These are phyloP conservation scores for Calameuta idolon DNA, from an alignment of 2,888 invertebrate genomes.

Conservation along the genomic window DNA sequence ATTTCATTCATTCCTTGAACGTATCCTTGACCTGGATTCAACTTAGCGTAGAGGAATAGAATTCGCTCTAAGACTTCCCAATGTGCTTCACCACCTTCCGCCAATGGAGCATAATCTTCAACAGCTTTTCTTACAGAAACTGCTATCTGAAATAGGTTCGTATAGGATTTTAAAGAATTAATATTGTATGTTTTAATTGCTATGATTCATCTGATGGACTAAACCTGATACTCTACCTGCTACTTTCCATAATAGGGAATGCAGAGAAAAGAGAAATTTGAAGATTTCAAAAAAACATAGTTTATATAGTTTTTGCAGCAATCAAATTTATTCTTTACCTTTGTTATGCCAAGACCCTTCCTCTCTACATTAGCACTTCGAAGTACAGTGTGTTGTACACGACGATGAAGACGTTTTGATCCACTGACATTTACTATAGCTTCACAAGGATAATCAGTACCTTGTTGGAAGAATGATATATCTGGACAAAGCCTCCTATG, in stretches of 20 bases:
- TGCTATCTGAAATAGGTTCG: conserved; percentile 70
- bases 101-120: conserved; percentile 86
- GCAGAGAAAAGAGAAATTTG: no score
- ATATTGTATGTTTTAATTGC: conserved; percentile 14
- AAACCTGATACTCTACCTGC: conserved; percentile 51
- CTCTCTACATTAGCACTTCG: conserved; percentile 90
- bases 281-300: background rate
- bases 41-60: conserved; percentile 96
- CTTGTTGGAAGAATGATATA: conserved; percentile 96
- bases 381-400: conserved; percentile 88
- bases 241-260: conserved; percentile 44
- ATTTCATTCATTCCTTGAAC: conserved; percentile 99
- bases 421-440: conserved; percentile 84
- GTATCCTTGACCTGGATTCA: conserved; percentile 97
- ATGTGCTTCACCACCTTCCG: conserved; percentile 94
- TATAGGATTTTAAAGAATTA: conserved; percentile 13
- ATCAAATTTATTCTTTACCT: conserved; percentile 71
- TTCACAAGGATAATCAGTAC: conserved; percentile 90
- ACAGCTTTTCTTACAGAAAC: conserved; percentile 81
- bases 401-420: conserved; percentile 85
- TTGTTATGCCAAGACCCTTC: conserved; percentile 88
- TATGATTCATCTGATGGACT: conserved; percentile 8
- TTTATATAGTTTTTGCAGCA: background rate
- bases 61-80: conserved; percentile 99
- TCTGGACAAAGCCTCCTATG: conserved; percentile 88